Evolutionary conservation across 1,140 invertebrate genomes (phyloP), one percentile per base, ranked within the genome.

Genomic region (Psilanteris sp.): DNA sequence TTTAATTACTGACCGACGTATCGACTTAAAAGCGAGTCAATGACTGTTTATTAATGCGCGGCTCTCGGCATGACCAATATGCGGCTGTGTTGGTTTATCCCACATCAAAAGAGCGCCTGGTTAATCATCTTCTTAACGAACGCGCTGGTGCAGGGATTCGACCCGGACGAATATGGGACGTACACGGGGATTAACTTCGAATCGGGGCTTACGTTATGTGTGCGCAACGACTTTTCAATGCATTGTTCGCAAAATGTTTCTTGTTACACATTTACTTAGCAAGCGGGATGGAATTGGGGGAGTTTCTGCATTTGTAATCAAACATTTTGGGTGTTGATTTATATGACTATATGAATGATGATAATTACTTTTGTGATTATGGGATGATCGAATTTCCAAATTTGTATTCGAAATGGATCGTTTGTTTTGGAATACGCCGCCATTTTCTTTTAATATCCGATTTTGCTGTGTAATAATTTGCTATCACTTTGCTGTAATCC

Each of bases 81-180:
- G 74, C 52, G 2, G 20, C 34, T 3, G 32, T 80, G 82, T 85
- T 84, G 83, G 80, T 81, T 83, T 83, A 85, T 83, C 81, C 75
- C 79, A 84, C 78, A 83, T 84, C 83, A 84, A 85, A 85, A 83
- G 82, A 78, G 50, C 67, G 54, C 70, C 31, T 68, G 55, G 50
- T 82, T 81, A 82, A 85, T 85, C 81, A 82, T 43, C 64, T 74
- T 78, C 71, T 79, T 81, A 24, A 57, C 62, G 57, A 70, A 62
- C 68, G 57, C 32, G 32, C 29, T 3, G 10, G 14, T n/a, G 34
- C 29, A n/a, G 31, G 31, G 2, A 26, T 52, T 15, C 26, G n/a
- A 16, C 15, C 3, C 20, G 26, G 9, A 34, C 18, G 34, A 50
- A 52, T 61, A 14, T 36, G 20, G 36, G 1, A 59, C 44, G 13